A percentile compares a stretch with the other conserved stretches of the same genome.
Evolutionary conservation across 2,113 vertebrate genomes (phyloP).

Genomic region (Pteropus alecto): DNA sequence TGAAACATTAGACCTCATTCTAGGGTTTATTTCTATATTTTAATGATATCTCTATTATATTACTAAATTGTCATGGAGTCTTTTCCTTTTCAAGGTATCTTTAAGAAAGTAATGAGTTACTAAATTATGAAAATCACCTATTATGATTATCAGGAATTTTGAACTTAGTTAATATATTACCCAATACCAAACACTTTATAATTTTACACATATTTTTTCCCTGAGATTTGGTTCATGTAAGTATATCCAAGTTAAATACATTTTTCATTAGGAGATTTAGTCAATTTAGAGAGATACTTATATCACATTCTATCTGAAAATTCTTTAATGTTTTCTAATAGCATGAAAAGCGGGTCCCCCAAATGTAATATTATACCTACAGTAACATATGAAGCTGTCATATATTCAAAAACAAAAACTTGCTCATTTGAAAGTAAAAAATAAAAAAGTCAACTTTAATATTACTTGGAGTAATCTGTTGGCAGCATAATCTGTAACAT

Average conservation of each 20-base stretch:
- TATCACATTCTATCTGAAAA: neutral
- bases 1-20: neutral
- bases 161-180: neutral
- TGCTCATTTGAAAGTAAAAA: slow-evolving; percentile 33
- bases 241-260: neutral
- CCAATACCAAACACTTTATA: neutral
- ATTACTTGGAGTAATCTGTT: neutral
- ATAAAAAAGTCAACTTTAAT: slow-evolving; percentile 38
- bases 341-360: neutral
- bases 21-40: neutral
- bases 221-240: neutral
- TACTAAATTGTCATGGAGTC: neutral
- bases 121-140: neutral
- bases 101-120: neutral
- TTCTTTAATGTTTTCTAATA: neutral
- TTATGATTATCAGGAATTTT: neutral
- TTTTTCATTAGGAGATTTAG: neutral
- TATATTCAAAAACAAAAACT: neutral
- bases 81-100: neutral
- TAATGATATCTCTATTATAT: neutral
- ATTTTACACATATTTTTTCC: neutral
- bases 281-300: slow-evolving; percentile 20
- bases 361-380: neutral
- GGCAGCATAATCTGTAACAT: neutral
- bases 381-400: slow-evolving; percentile 54